Conservation (phyloP, 2,888 invertebrate species). For the Hetaerina titia region DNA sequence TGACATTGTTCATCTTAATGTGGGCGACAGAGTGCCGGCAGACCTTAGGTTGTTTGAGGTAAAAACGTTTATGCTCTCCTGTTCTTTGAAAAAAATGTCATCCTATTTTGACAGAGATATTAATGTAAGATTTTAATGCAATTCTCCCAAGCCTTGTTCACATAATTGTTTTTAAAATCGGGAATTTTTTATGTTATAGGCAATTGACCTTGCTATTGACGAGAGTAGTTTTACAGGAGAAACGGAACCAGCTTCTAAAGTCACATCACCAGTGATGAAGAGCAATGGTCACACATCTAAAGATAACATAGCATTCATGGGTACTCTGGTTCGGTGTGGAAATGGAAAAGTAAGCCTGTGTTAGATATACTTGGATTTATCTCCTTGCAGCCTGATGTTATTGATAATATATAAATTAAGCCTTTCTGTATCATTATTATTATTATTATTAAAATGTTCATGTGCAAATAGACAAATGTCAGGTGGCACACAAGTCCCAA, state of each 20-base stretch:
- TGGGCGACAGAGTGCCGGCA: conserved; percentile 98
- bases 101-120: neutral
- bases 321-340: conserved; percentile 96
- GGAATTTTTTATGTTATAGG: conserved; percentile 75
- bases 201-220: conserved; percentile 95
- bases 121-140: neutral
- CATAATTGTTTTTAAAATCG: neutral
- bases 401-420: no score
- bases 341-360: conserved; percentile 88
- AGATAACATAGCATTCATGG: conserved; percentile 98
- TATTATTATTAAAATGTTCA: no score
- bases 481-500: no score
- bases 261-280: conserved; percentile 83
- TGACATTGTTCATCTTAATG: conserved; percentile 93
- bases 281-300: conserved; percentile 84
- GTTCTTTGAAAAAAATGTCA: neutral
- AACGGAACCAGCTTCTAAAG: conserved; percentile 94
- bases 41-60: conserved; percentile 95
- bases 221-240: conserved; percentile 99
- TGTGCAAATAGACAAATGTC: no score
- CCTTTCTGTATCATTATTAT: no score
- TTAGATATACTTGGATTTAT: no score
- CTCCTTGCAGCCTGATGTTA: no score
- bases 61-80: conserved; percentile 48
- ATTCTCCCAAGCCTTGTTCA: no score